Conservation (phyloP, 1,140 invertebrate species). For the Linepithema humile region DNA sequence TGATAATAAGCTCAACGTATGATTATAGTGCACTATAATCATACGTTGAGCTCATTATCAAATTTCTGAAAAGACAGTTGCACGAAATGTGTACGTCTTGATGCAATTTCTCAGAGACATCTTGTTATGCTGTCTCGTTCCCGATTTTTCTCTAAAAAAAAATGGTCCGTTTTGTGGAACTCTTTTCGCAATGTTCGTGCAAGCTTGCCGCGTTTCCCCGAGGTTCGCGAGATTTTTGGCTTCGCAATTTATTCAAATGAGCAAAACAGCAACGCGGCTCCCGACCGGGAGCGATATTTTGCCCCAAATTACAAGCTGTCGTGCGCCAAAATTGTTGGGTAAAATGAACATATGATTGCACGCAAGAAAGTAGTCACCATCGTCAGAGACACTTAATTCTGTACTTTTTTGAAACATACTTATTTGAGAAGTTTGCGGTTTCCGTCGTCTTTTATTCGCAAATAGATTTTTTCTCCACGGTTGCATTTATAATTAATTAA, state of each 20-base stretch:
- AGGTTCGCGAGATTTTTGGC: conserved; percentile 9
- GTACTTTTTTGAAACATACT: neutral
- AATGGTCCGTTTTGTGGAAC: neutral
- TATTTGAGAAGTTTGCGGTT: neutral
- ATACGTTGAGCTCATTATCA: neutral
- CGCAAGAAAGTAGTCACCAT: neutral
- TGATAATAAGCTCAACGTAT: neutral
- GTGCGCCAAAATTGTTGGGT: conserved; percentile 19
- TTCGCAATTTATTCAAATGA: conserved; percentile 51
- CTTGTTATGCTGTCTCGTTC: neutral
- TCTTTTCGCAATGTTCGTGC: conserved; percentile 20
- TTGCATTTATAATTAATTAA: neutral
- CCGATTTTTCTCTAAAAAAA: neutral
- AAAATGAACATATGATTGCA: conserved; percentile 22
- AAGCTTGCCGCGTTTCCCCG: neutral
- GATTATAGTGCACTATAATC: neutral
- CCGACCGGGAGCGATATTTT: conserved; percentile 18
- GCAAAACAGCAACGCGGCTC: neutral
- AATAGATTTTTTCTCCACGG: neutral
- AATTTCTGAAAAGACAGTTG: neutral
- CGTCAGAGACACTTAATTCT: conserved; percentile 8
- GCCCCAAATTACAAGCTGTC: conserved; percentile 59
- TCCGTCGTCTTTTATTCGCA: neutral
- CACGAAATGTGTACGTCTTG: neutral
- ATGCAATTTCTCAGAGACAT: conserved; percentile 25